A percentile compares a stretch with the other conserved stretches of the same genome.
Evolutionary conservation across 2,797 vertebrate species (phyloP).

Genomic region (Sebastes glaucus): DNA sequence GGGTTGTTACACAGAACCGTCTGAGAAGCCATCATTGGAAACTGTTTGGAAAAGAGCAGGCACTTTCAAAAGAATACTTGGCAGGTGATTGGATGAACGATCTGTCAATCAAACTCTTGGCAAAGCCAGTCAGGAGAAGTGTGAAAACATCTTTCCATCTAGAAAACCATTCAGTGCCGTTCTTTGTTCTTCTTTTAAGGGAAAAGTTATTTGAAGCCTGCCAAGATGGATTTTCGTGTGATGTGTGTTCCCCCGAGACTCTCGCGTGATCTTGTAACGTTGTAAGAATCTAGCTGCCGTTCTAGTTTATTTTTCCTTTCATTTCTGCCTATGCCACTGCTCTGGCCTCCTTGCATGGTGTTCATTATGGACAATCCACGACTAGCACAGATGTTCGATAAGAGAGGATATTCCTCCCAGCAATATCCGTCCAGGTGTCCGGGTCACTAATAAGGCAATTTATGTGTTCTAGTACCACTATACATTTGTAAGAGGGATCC

Average conservation of each 20-base stretch:
- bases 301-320: not conserved
- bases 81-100: too few species aligned
- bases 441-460: conserved; percentile 1
- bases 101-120: too few species aligned
- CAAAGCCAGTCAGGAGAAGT: too few species aligned
- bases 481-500: not conserved
- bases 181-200: too few species aligned
- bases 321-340: not conserved
- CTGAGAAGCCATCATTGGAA: not conserved
- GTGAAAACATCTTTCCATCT: too few species aligned
- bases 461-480: conserved; percentile 1
- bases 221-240: too few species aligned
- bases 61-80: too few species aligned
- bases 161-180: too few species aligned
- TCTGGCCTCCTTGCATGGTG: not conserved
- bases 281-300: not conserved
- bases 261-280: too few species aligned
- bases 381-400: conserved; percentile 13
- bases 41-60: too few species aligned
- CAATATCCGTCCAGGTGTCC: not conserved
- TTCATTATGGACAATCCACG: not conserved
- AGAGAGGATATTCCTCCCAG: not conserved
- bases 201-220: too few species aligned
- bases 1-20: not conserved
- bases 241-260: too few species aligned